Base-by-base conservation (phyloP, 2,888 invertebrate species). In the Harpagoxenus sublaevis region DNA sequence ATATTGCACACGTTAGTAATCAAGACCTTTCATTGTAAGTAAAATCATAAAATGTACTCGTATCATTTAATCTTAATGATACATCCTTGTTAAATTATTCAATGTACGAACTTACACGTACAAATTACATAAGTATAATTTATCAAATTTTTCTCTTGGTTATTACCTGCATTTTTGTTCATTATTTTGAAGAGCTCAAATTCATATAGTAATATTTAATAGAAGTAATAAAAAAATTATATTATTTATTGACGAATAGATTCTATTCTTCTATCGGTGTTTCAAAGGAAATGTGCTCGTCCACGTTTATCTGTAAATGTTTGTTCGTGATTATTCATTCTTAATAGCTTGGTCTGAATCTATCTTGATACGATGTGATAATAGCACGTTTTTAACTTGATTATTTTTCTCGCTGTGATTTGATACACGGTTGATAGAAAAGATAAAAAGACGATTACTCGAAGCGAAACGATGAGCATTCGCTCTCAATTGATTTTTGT, bases 401-500 rank as follows among this genome's bases (percentile, higher is more conserved):
- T 9, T 3, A 28, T n/a, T 45, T 74, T 1, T 74, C 48, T 68
- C 28, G 18, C 6, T 62, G 12, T 5, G 55, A 55, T 42, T 55
- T 23, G 15, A 23, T 23, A 55, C 39, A 23, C 71, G 15, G 8
- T 45, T 15, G 45, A 60, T 55, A 55, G 28, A 5, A 51, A 55
- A 39, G 12, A 51, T 31, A 73, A 28, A 66, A 73, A 65, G 45
- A 84, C 66, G 55, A 83, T 84, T 48, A 62, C 73, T 42, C 73
- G 79, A 84, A 62, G 86, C 87, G 87, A 85, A 84, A 89, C 89
- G 83, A 28, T 48, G 79, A n/a, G 83, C 83, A 65, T 79, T 79
- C 66, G 68, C 78, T 84, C 62, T 83, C 84, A 65, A 84, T 86
- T 75, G 81, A 83, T 78, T 73, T 60, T 31, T 63, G 53, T 66